Conservation (phyloP, 2,113 vertebrate species). For the Protobothrops mucrosquamatus region DNA sequence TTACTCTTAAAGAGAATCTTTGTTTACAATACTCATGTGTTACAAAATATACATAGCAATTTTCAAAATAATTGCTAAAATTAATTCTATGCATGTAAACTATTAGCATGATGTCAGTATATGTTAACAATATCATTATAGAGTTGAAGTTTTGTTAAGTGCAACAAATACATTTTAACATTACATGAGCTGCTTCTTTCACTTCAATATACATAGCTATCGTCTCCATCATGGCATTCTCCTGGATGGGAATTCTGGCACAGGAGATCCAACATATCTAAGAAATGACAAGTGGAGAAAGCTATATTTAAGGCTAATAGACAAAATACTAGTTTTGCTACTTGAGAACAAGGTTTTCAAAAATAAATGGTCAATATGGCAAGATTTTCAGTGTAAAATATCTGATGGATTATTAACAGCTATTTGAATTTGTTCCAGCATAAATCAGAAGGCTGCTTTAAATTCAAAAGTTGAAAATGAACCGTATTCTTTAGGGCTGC, state of each 20-base stretch:
- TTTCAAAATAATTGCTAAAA: slow-evolving; percentile 28
- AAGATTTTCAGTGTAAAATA: slow-evolving; percentile 19
- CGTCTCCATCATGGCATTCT: not conserved
- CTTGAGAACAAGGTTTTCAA: not conserved
- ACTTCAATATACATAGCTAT: not conserved
- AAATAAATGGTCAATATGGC: slow-evolving; percentile 24
- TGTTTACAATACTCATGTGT: not conserved
- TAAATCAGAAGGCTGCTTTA: slow-evolving; percentile 25
- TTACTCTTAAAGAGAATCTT: not conserved
- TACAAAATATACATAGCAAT: slow-evolving; percentile 30
- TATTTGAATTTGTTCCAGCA: not conserved
- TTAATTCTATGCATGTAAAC: not conserved
- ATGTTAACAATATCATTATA: slow-evolving; percentile 13
- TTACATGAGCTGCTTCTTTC: slow-evolving; percentile 4
- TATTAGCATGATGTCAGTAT: slow-evolving; percentile 11
- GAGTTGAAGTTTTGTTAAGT: slow-evolving; percentile 23
- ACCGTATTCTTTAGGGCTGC: slow-evolving; percentile 38
- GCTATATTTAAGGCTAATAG: not conserved
- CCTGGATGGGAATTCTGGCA: not conserved
- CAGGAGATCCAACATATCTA: not conserved
- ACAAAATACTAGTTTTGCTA: not conserved
- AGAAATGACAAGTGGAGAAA: slow-evolving; percentile 25
- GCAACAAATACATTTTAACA: slow-evolving; percentile 8
- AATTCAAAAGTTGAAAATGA: slow-evolving; percentile 43
- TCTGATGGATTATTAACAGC: slow-evolving; percentile 1